Evolutionary conservation across 2,888 invertebrate genomes (phyloP), one percentile per base, ranked within the genome.

Genomic region (Zelleria hepariella): DNA sequence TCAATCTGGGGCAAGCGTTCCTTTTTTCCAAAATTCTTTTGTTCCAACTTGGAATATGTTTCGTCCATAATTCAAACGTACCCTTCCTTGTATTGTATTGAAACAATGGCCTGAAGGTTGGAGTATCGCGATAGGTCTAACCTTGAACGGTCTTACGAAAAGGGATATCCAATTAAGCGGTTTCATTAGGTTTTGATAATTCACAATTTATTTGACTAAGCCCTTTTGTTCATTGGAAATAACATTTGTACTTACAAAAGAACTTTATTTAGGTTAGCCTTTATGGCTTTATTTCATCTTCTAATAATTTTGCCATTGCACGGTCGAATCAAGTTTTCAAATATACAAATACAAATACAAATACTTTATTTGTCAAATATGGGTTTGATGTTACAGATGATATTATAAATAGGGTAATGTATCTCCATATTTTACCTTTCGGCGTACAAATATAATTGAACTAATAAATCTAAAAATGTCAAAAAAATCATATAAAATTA

Each of bases 21-120:
- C n/a, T n/a, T 66, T 72, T 68, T 63, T 65, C 61, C 62, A 63
- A 42, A 66, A 66, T 68, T 63, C 68, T 65, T 72, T 77, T 69
- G 68, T 70, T 70, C 66, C 65, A 47, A 23, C 18, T 18, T 26
- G 25, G 49, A 49, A 64, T 58, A 62, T 63, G 61, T 58, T 62
- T 57, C 58, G 55, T 60, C 54, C 59, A 61, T 64, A 62, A 62
- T 63, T 62, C 58, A 59, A 62, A 47, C 26, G 51, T 52, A 57
- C 52, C 32, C 61, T 59, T 10, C 15, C 32, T 61, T 59, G 49
- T 60, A 63, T 67, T 66, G 63, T 57, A 61, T 59, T 27, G 65
- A 66, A 73, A 77, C 78, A 78, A 76, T 74, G 66, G 71, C 67
- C 68, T 68, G 23, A 57, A 47, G 20, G 49, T 58, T 58, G 49